Percentiles rank a stretch among this genome's conserved stretches.
phyloP scores from a whole-genome alignment of 2,797 vertebrate genomes.

The Spea hammondii region DNA sequence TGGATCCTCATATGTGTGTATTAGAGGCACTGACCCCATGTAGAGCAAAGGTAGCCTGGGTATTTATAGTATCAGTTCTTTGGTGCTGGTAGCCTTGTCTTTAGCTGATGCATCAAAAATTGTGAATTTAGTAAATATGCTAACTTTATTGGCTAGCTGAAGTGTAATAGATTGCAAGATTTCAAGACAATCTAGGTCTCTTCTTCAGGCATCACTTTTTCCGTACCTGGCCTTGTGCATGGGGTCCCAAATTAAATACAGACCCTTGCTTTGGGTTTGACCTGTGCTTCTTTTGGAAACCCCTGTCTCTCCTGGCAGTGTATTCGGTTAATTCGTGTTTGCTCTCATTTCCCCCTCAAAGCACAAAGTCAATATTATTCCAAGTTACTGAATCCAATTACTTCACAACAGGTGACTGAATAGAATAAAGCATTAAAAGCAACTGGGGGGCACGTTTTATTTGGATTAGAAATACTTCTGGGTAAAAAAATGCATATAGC shows the following conservation, averaged over 20 bases:
- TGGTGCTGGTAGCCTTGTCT: no score
- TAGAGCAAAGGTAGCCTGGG: no score
- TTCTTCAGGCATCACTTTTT: neutral
- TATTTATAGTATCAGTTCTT: no score
- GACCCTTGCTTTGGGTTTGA: neutral
- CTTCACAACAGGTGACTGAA: constrained; percentile 43
- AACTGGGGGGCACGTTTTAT: neutral
- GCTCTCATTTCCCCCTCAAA: constrained; percentile 22
- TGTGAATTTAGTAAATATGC: no score
- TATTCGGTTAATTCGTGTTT: constrained; percentile 23
- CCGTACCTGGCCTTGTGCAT: neutral
- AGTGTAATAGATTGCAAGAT: no score
- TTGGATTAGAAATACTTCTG: no score
- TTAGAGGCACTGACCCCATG: no score
- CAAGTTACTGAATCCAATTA: constrained; percentile 52
- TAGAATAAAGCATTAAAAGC: constrained; percentile 18
- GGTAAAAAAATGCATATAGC: neutral
- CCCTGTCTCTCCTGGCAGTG: neutral
- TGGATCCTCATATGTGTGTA: no score
- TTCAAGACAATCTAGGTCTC: no score
- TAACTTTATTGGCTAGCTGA: no score
- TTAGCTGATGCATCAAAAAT: no score
- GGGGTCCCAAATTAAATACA: neutral
- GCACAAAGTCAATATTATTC: constrained; percentile 47
- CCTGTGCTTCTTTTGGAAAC: neutral